Base-by-base conservation (phyloP, 2,113 vertebrate genomes). In the Callorhinus ursinus region DNA sequence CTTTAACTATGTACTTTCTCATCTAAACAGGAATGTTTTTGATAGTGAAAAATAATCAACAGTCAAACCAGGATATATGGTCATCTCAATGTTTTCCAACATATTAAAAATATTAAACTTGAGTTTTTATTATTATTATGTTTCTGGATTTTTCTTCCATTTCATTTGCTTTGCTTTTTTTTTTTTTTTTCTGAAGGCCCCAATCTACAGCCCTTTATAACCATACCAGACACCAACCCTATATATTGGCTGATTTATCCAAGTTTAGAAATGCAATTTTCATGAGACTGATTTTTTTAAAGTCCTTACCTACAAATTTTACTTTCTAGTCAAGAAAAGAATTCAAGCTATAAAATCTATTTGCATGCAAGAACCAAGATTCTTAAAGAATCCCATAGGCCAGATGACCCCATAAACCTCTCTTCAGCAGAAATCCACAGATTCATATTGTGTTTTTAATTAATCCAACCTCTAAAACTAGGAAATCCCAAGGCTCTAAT, bases 221-320 rank as follows among this genome's bases (percentile, higher is more conserved):
- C 55, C 33, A 94, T 67, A 83, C 67, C 61, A 87, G 46, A 92
- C 93, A 82, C 9, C 46, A 65, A 77, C 11, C 39, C 79, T 95
- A 71, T 26, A 88, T 90, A 24, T 49, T 71, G 12, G 57, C 51
- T 55, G 26, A 72, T 36, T 82, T 92, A 63, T 59, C 5, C 18
- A 98, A 91, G 7, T 88, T 93, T 87, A 26, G 84, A 93, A 95
- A 90, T 61, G 13, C 39, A 83, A 87, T 80, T 79, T 79, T 93
- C 61, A 93, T 65, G 74, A 84, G 14, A 84, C n/a, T 92, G 39
- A 39, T 31, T 77, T 92, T 67, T 49, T 88, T 55, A 31, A 89
- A 82, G 8, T 63, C 31, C 9, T 82, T 85, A 74, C 10, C 46
- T 80, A 65, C 22, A 53, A 55, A 51, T 92, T 93, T 93, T 89